Evolutionary conservation across 2,113 vertebrate species (phyloP).

Genomic region (Hydrochoerus hydrochaeris): DNA sequence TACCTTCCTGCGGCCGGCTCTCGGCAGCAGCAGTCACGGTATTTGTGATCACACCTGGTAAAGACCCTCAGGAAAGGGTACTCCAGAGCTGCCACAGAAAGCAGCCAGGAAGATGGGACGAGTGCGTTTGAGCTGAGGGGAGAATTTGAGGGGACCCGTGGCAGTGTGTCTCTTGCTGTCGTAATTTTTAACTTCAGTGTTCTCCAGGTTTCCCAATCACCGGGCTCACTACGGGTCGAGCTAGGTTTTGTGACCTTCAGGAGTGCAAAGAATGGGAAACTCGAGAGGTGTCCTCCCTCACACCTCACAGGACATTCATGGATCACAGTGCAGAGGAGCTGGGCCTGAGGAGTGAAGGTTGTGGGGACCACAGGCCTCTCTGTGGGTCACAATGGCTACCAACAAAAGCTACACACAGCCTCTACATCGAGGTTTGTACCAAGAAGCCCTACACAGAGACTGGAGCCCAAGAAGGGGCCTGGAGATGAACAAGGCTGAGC

Average conservation of each 20-base stretch:
- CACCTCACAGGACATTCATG: background rate
- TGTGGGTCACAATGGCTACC: background rate
- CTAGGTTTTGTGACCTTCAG: background rate
- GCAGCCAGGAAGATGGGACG: background rate
- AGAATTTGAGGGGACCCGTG: background rate
- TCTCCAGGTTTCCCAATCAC: background rate
- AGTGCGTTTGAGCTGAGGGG: background rate
- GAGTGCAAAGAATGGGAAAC: background rate
- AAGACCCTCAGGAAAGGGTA: background rate
- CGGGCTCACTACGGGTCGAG: background rate
- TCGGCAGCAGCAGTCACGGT: background rate
- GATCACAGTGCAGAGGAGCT: background rate
- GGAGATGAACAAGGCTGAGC: background rate
- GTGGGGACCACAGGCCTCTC: background rate
- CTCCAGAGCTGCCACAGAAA: background rate
- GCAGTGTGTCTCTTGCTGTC: background rate
- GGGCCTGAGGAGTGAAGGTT: background rate
- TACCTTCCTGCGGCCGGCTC: background rate
- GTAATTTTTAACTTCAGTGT: background rate
- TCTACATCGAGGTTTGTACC: background rate
- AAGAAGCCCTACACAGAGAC: background rate
- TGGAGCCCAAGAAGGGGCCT: background rate
- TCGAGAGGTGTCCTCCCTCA: background rate
- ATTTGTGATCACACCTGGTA: background rate
- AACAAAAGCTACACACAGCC: background rate